These are phyloP conservation scores for Orycteropus afer DNA, from an alignment of 2,113 vertebrate genomes.

Conservation along the genomic window DNA sequence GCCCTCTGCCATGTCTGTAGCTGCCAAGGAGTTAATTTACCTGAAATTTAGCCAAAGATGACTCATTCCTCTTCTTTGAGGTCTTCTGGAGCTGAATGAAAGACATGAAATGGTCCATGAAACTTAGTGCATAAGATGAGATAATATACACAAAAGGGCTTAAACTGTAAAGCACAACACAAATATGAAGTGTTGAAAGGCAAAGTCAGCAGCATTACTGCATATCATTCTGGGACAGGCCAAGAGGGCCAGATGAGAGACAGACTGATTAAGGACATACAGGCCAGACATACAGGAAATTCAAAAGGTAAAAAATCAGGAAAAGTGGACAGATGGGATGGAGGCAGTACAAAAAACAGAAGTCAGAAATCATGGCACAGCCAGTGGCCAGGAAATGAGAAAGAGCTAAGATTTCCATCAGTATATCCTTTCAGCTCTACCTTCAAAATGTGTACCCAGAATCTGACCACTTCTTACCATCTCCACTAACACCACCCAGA, in stretches of 20 bases:
- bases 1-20: neutral
- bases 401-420: neutral
- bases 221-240: neutral
- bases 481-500: neutral
- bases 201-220: neutral
- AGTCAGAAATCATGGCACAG: neutral
- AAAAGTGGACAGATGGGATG: neutral
- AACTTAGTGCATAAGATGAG: constrained; percentile 23
- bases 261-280: neutral
- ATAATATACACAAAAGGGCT: neutral
- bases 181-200: neutral
- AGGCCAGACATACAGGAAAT: neutral
- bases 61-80: constrained; percentile 55
- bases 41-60: constrained; percentile 63
- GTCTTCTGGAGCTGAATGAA: constrained; percentile 47
- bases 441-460: neutral
- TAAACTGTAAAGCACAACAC: constrained; percentile 1
- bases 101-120: constrained; percentile 51
- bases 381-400: neutral
- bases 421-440: neutral
- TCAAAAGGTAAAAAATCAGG: neutral
- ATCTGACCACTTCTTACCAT: neutral
- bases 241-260: neutral
- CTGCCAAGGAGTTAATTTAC: constrained; percentile 54
- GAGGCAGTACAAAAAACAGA: neutral